Conservation (phyloP, 2,797 vertebrate species). For the Tinamus major region DNA sequence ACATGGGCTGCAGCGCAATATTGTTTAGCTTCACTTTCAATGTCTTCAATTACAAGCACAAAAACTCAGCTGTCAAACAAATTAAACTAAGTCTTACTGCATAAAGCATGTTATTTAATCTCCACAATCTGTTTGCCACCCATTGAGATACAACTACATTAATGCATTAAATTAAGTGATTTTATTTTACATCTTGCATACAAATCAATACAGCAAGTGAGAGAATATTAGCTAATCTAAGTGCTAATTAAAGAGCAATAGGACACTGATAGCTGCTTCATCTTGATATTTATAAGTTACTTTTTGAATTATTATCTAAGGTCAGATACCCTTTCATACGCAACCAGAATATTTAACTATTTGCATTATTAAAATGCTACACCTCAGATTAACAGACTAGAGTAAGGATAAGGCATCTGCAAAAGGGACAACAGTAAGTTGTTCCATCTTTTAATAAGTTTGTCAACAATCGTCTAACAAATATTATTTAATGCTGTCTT, state of each 20-base stretch:
- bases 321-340: background rate
- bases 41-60: constrained; percentile 31
- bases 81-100: constrained; percentile 43
- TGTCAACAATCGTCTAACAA: constrained; percentile 16
- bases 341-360: background rate
- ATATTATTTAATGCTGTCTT: constrained; percentile 28
- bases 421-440: constrained; percentile 23
- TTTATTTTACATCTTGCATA: constrained; percentile 57
- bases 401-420: background rate
- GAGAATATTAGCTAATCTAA: constrained; percentile 32
- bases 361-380: constrained; percentile 31
- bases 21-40: constrained; percentile 27
- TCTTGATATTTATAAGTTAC: background rate
- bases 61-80: constrained; percentile 40
- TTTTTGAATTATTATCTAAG: constrained; percentile 15
- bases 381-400: background rate
- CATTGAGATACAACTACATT: constrained; percentile 22
- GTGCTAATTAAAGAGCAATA: constrained; percentile 44
- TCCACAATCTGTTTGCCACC: constrained; percentile 58
- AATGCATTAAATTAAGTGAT: constrained; percentile 54
- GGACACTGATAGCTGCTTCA: background rate
- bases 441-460: constrained; percentile 5
- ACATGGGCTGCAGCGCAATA: background rate
- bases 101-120: constrained; percentile 63
- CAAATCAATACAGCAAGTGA: constrained; percentile 26